Evolutionary conservation across 2,797 vertebrate genomes (phyloP), one percentile per base, ranked within the genome.

Genomic region (Tiaroga cobitis): DNA sequence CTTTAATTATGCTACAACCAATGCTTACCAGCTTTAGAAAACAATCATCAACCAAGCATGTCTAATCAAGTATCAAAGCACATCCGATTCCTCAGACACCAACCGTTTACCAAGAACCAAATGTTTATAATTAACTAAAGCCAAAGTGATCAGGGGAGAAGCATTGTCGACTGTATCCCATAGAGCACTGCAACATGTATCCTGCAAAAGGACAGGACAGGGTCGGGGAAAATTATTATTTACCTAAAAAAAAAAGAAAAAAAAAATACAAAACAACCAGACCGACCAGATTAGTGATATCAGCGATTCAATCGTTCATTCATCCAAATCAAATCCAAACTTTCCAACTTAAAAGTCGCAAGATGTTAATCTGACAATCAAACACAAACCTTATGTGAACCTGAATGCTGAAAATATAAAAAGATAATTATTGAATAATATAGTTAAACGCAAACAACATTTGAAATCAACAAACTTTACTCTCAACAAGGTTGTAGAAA

Each of bases 51-150:
- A 91, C 89, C 39, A 26, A 43, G 88, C 83, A 87, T 88, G 91
- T 93, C 89, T 92, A 93, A 94, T 93, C 92, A 92, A 90, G 87
- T 91, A 93, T 90, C 89, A 90, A 90, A 92, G 90, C 54, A 85
- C 87, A 86, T 90, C 81, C 83, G 59, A 83, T 54, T 79, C 70
- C 46, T 34, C 79, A 54, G 80, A 88, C 65, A 79, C 92, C 92
- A 94, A 92, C 92, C 89, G 86, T 91, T 93, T 86, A 88, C 89
- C 88, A 90, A 93, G 54, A 37, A 59, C 59, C 90, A 92, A 89
- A 41, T 88, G 87, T 90, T 92, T 86, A 92, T 83, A 93, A 82
- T 18, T 68, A 90, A 90, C 78, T 19, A 84, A 88, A 90, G 92
- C 90, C 93, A 93, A 91, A 89, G 90, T 84, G 87, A 87, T 91